These are phyloP conservation scores for Neodon shergylaensis DNA, from an alignment of 2,113 vertebrate genomes.

Conservation along the genomic window DNA sequence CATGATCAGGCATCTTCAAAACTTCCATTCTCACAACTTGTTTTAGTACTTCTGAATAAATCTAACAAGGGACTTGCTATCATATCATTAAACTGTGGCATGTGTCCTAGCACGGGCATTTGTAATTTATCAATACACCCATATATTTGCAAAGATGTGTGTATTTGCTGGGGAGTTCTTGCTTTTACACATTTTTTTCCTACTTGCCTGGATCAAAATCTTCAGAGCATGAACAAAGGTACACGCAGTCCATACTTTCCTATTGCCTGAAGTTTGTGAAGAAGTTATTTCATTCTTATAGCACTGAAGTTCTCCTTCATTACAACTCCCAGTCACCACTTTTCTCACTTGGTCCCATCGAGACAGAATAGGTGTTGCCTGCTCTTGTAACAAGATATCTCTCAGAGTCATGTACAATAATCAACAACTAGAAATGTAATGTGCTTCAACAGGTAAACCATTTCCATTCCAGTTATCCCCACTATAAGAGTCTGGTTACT, in stretches of 20 bases:
- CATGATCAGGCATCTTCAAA: constrained; percentile 60
- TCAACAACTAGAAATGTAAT: background rate
- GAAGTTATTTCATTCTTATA: constrained; percentile 7
- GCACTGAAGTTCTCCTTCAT: constrained; percentile 17
- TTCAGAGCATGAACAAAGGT: constrained; percentile 5
- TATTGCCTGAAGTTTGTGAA: background rate
- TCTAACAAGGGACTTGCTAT: constrained; percentile 24
- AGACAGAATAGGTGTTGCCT: background rate
- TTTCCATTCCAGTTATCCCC: background rate
- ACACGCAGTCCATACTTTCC: background rate
- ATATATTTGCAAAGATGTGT: constrained; percentile 20
- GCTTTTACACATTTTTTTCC: constrained; percentile 58
- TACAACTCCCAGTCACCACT: background rate
- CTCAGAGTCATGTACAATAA: background rate
- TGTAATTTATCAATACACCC: background rate
- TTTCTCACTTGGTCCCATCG: background rate
- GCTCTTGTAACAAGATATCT: background rate
- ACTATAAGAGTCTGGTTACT: background rate
- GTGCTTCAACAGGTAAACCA: background rate
- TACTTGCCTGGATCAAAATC: constrained; percentile 33
- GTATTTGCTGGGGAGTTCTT: constrained; percentile 38
- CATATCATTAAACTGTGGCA: constrained; percentile 63
- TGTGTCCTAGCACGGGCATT: constrained; percentile 25
- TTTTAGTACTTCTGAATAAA: constrained; percentile 73
- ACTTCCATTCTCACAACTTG: constrained; percentile 65